Evolutionary conservation across 2,888 invertebrate species (phyloP).

Genomic region (Aricia artaxerxes): DNA sequence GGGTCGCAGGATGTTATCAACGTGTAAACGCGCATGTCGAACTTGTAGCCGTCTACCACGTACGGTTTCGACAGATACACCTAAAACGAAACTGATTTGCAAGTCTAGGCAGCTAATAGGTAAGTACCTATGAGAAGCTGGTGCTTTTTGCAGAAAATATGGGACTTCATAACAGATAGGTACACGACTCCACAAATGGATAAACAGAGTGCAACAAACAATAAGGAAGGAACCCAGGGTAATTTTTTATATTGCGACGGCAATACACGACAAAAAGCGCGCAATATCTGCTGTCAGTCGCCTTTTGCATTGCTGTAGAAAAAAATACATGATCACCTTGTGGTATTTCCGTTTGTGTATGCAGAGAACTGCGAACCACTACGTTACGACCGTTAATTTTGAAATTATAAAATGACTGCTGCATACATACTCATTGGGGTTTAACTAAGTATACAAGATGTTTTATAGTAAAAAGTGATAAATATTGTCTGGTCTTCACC

Average conservation of each 20-base stretch:
- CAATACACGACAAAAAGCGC: background rate
- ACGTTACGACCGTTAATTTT: no score
- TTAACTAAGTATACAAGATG: no score
- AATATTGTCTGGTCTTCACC: constrained; percentile 61
- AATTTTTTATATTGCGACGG: background rate
- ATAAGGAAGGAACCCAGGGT: no score
- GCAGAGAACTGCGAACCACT: no score
- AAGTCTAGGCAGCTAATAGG: background rate
- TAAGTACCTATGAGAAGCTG: background rate
- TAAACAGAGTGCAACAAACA: background rate
- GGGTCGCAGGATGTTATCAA: constrained; percentile 95
- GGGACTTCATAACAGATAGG: no score
- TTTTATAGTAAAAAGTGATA: background rate
- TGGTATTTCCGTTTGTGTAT: background rate
- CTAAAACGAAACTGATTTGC: constrained; percentile 50
- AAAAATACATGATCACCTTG: background rate
- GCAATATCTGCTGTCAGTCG: background rate
- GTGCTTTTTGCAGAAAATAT: background rate
- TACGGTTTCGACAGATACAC: constrained; percentile 85
- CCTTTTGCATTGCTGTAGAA: background rate
- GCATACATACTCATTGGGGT: no score
- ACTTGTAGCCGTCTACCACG: constrained; percentile 94
- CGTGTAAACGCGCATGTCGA: constrained; percentile 93
- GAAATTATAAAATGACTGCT: no score
- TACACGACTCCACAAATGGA: background rate